Conservation (phyloP, 1,140 invertebrate genomes). For the Micrasema minimum region DNA sequence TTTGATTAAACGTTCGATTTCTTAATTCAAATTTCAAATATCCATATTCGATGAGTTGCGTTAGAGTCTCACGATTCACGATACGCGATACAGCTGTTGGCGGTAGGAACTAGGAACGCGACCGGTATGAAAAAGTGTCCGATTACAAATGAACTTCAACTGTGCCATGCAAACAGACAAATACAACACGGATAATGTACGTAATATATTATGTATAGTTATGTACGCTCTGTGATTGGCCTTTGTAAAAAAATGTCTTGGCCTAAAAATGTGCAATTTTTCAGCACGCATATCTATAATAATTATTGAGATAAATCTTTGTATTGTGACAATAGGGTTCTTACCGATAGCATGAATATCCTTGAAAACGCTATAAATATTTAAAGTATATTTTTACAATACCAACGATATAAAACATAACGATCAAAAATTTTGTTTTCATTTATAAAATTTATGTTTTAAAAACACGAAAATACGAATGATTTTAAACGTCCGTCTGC, state of each 20-base stretch:
- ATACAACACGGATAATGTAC: not conserved
- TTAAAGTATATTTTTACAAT: no score
- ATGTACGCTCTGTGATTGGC: no score
- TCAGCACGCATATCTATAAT: slow-evolving; percentile 4
- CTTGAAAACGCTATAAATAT: no score
- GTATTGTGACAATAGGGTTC: no score
- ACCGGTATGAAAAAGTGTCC: slow-evolving; percentile 10
- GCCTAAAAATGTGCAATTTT: slow-evolving; percentile 2
- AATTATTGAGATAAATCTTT: not conserved
- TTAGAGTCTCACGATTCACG: not conserved
- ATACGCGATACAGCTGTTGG: slow-evolving; percentile 12
- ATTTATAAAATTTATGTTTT: no score
- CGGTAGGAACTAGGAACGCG: slow-evolving; percentile 11
- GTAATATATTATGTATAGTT: no score
- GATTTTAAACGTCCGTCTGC: no score
- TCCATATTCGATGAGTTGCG: slow-evolving; percentile 4
- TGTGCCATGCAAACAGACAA: not conserved
- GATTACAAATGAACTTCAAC: slow-evolving; percentile 24
- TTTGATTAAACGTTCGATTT: not conserved
- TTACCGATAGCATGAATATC: no score
- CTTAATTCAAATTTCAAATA: slow-evolving; percentile 5
- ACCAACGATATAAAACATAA: no score
- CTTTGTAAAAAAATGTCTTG: not conserved
- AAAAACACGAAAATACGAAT: no score
- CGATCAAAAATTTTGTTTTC: no score